These are phyloP conservation scores for Anoura caudifer DNA, from an alignment of 2,113 vertebrate species.

Conservation along the genomic window DNA sequence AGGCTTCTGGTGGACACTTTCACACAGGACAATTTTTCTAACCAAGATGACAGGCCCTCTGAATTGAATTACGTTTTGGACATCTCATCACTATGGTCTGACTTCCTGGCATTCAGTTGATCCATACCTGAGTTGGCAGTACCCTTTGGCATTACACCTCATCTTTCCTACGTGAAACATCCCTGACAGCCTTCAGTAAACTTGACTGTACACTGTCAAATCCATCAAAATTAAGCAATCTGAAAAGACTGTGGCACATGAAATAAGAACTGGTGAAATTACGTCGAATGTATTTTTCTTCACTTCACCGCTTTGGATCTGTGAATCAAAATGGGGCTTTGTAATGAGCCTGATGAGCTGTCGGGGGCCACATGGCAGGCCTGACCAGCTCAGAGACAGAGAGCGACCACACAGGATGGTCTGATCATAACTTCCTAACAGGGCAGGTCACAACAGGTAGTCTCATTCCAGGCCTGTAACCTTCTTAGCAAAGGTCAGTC, in stretches of 20 bases:
- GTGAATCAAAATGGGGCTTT: neutral
- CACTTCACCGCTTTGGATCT: neutral
- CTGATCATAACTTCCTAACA: neutral
- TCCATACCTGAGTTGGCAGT: neutral
- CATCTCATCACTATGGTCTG: neutral
- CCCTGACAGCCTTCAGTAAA: neutral
- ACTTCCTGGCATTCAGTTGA: neutral
- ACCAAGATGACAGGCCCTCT: neutral
- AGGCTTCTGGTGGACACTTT: neutral
- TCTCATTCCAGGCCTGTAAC: neutral
- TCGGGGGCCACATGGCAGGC: neutral
- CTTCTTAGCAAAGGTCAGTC: neutral
- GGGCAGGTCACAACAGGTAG: too few relatives aligned
- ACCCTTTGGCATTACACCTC: neutral
- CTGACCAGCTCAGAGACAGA: neutral
- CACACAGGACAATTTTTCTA: neutral
- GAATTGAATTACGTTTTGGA: neutral
- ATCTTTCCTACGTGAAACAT: neutral
- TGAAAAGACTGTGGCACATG: neutral
- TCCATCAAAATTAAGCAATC: neutral
- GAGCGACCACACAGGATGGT: neutral
- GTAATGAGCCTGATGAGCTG: neutral
- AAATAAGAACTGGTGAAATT: neutral
- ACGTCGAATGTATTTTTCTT: neutral
- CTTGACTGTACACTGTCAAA: neutral